phyloP scores from a whole-genome alignment of 92 coral and sea anemone species.

The Actinostola sp. region DNA sequence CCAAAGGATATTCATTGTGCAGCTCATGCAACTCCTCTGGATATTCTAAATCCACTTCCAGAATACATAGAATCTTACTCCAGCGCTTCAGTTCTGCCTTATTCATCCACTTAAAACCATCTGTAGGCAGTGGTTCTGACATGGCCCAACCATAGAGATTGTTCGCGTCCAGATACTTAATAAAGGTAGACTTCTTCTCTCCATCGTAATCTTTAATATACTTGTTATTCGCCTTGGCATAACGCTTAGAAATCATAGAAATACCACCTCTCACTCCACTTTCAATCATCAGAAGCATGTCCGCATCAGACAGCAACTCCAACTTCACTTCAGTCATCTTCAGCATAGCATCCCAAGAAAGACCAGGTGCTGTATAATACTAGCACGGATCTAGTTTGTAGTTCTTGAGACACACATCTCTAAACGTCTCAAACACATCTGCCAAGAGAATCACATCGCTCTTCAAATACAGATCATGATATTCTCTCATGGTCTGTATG shows the following conservation, averaged over 20 bases:
- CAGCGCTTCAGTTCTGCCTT: conserved; percentile 9
- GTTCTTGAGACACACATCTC: conserved; percentile 26
- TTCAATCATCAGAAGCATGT: conserved; percentile 42
- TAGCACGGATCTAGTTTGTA: conserved; percentile 22
- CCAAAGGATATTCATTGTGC: conserved; percentile 29
- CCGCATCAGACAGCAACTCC: conserved; percentile 28
- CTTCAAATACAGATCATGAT: conserved; percentile 24
- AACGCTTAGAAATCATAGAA: conserved; percentile 10
- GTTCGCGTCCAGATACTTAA: too few relatives aligned
- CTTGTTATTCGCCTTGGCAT: conserved; percentile 18
- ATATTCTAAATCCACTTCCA: conserved; percentile 34
- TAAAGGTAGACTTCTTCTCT: too few relatives aligned
- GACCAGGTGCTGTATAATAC: conserved; percentile 24
- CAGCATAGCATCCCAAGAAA: conserved; percentile 31
- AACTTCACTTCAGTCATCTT: conserved; percentile 11
- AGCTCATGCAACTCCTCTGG: conserved; percentile 23
- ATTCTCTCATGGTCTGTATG: conserved; percentile 8
- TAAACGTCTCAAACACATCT: conserved; percentile 33
- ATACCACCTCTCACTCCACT: conserved; percentile 37
- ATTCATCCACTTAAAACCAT: conserved; percentile 31
- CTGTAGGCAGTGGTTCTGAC: conserved; percentile 24
- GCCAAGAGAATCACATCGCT: conserved; percentile 6
- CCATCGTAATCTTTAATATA: too few relatives aligned
- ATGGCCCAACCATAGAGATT: conserved; percentile 43
- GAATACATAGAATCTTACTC: conserved; percentile 18